Base-by-base conservation (phyloP, 2,888 invertebrate genomes). In the Melieria omissa region DNA sequence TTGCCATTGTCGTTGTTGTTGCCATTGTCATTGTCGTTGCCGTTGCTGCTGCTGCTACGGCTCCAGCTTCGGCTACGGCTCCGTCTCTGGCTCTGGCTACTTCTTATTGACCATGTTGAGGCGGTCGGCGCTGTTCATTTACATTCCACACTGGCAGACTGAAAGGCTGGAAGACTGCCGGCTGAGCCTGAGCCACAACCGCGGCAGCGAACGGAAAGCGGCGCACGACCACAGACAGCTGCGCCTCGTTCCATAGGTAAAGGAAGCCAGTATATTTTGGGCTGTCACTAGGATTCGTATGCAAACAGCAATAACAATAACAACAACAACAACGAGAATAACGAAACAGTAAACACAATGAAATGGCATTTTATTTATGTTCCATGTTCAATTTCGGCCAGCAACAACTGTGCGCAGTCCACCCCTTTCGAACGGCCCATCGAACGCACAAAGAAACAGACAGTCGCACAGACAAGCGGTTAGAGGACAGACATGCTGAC, bases 401-500 rank as follows among this genome's bases (percentile, higher is more conserved):
- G 29, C 29, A 29, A 29, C 29, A 29, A 29, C 29, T 29, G 29
- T 29, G 14, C 14, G 52, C 62, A 63, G 69, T 69, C 69, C 69
- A 62, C 69, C 69, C 69, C 45, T 57, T 69, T 29, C 29, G 29
- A 29, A 29, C 29, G 29, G 29, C 29, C 29, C 29, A 29, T 29
- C 29, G 29, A 29, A 29, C 29, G 29, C 10, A 12, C 49, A 49
- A 16, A 47, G 10, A 29, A 69, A 46, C 44, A 62, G 62, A 55
- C 69, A 69, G 54, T 46, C 62, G 54, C 55, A 63, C 62, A 69
- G 69, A 63, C 63, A 69, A 54, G 54, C 69, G 69, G 46, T 46
- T n/a, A 46, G n/a, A 54, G 57, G 52, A 29, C 70, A 65, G 70
- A 60, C 65, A 71, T 71, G 71, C 71, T 71, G 71, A 71, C 71